A percentile compares a stretch with the other conserved stretches of the same genome.
Conservation (phyloP, 1,140 invertebrate species). For the Drosophila asahinai region DNA sequence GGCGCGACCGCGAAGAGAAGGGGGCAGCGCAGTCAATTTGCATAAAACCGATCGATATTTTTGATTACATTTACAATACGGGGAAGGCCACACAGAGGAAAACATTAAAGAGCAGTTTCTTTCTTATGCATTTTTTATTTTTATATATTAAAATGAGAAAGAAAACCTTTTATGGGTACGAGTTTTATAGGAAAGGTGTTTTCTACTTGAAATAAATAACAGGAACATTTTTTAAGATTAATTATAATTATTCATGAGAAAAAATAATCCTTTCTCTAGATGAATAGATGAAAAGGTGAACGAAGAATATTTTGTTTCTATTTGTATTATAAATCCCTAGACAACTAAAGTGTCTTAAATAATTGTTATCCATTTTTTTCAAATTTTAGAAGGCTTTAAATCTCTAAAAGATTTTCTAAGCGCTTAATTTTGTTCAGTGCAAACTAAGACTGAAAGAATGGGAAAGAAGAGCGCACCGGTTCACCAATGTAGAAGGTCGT, state of each 20-base stretch:
- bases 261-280: too few species aligned
- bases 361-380: too few species aligned
- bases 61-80: constrained; percentile 82
- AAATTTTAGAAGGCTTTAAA: neutral
- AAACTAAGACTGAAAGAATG: neutral
- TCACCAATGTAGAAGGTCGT: constrained; percentile 26
- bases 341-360: too few species aligned
- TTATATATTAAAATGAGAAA: too few species aligned
- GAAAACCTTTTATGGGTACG: fast-evolving
- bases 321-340: neutral
- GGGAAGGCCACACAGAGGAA: constrained; percentile 23
- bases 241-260: too few species aligned
- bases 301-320: too few species aligned
- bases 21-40: constrained; percentile 79
- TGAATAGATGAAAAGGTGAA: too few species aligned
- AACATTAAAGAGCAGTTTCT: neutral
- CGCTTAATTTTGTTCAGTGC: neutral
- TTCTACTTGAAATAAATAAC: neutral
- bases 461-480: constrained; percentile 14
- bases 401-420: fast-evolving
- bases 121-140: neutral
- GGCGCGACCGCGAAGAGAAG: constrained; percentile 47
- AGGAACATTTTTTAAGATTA: neutral
- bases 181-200: neutral
- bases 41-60: constrained; percentile 85